Evolutionary conservation across 1,140 invertebrate species (phyloP).

Genomic region (Adelges cooleyi): DNA sequence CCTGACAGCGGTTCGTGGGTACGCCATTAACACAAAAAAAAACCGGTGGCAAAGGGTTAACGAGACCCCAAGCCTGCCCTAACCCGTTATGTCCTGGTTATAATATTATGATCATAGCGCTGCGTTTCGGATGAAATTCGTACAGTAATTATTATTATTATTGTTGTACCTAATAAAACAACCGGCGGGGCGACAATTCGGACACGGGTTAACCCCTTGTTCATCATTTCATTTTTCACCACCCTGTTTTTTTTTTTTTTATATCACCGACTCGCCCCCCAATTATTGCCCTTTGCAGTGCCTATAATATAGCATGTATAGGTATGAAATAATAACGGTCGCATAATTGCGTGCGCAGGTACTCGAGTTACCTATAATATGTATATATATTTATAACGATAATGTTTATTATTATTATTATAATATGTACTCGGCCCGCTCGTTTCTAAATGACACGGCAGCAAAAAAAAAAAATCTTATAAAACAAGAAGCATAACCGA

Average conservation of each 20-base stretch:
- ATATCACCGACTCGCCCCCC: neutral
- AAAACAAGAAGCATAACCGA: conserved; percentile 15
- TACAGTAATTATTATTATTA: too few relatives aligned
- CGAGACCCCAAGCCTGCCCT: neutral
- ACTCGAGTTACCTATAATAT: neutral
- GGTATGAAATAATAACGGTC: conserved; percentile 17
- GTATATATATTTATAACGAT: neutral
- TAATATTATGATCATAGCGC: too few relatives aligned
- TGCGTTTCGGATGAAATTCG: neutral
- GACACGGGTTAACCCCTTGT: conserved; percentile 11
- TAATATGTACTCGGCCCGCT: neutral
- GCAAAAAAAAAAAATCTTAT: too few relatives aligned
- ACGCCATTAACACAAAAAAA: too few relatives aligned
- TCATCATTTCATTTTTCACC: neutral
- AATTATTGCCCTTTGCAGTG: neutral
- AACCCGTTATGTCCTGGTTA: neutral
- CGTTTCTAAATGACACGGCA: neutral
- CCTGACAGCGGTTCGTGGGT: neutral
- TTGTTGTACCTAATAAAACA: conserved; percentile 26
- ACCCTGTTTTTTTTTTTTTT: neutral
- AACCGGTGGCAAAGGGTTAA: conserved; percentile 28
- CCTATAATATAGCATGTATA: too few relatives aligned
- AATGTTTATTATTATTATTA: neutral
- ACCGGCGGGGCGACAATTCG: conserved; percentile 9
- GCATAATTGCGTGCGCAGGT: neutral